Base-by-base conservation (phyloP, 2,113 vertebrate genomes). In the Bufo bufo region DNA sequence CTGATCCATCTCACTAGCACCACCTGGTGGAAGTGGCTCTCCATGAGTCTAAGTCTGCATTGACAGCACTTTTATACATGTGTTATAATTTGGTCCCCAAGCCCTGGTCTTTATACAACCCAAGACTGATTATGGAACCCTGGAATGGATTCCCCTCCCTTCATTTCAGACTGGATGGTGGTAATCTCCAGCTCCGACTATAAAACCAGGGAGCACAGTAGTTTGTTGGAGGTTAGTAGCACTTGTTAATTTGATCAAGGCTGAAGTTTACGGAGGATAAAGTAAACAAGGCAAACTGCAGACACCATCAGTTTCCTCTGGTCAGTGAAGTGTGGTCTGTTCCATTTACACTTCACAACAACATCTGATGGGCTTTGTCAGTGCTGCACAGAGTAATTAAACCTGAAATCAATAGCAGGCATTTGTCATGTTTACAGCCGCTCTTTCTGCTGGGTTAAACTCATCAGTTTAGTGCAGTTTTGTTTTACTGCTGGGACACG, bases 381-480 rank as follows among this genome's bases (percentile, higher is more conserved):
- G 97, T 96, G 96, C 97, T 93, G 97, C 97, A 97, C 96, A 97
- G 96, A 97, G 98, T 99, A 99, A 99, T 99, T 99, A 99, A 99
- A 99, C 96, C 97, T 98, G 96, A 98, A 99, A 99, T 99, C 98
- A 99, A 99, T 99, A 98, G 97, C 96, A 97, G 97, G 97, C 98
- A 99, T 99, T 99, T 99, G 98, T 99, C 98, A 99, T 99, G 98
- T 99, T 99, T 99, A 99, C 97, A 98, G 97, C 97, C 96, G 93
- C 96, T 98, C 97, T 99, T 97, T 97, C 97, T 98, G 97, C 97
- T 98, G 97, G 98, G 96, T 99, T 99, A 97, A 97, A 99, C 97
- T 99, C 97, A 99, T 99, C 98, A 99, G 97, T 99, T 98, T 99
- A 98, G 97, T 96, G 96, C 96, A 95, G 95, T 97, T 98, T 96